Base-by-base conservation (phyloP, 1,140 invertebrate genomes). In the Nomia melanderi region DNA sequence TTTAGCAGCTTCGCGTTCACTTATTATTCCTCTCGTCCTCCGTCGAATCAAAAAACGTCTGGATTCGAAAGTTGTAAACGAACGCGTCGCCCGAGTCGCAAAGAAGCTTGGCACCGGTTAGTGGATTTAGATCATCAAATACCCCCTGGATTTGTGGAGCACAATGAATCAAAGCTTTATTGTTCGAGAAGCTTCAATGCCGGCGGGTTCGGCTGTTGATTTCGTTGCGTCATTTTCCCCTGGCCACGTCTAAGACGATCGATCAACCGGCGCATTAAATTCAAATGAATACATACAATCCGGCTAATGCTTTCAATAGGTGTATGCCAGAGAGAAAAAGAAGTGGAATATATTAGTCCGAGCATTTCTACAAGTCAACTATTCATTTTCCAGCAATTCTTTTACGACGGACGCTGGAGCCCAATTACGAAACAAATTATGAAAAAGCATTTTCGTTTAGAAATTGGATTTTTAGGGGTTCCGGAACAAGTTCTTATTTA, bases 101-200 rank as follows among this genome's bases (percentile, higher is more conserved):
- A 71, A 60, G 44, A 71, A 57, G 20, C 44, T 73, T 73, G 71
- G 47, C 71, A 73, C 31, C 6, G 3, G 44, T 31, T 23, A 62
- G 29, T 8, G 41, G 29, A 73, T 44, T 44, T 73, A 73, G 59
- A 73, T 73, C 70, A 73, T 50, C 41, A 31, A 14, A 25, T 62
- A 47, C 29, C 29, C 23, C 12, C 20, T 29, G 56, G 23, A 50
- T 63, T 73, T 25, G 23, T 36, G 12, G 36, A 39, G 6, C 41
- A 11, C 59, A 31, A 73, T 64, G 59, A 73, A 73, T 73, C 70
- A 29, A 63, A 63, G 57, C 31, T 73, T 73, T 73, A 63, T 73
- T 53, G 70, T 73, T 44, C 59, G 31, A 64, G 59, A 29, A 36
- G 25, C 44, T 39, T 17, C 8, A 23, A 23, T 20, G 23, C 2